These are phyloP conservation scores for Turritopsis dohrnii DNA, from an alignment of 30 jellyfish, hydroid and myxozoan genomes.

Conservation along the genomic window DNA sequence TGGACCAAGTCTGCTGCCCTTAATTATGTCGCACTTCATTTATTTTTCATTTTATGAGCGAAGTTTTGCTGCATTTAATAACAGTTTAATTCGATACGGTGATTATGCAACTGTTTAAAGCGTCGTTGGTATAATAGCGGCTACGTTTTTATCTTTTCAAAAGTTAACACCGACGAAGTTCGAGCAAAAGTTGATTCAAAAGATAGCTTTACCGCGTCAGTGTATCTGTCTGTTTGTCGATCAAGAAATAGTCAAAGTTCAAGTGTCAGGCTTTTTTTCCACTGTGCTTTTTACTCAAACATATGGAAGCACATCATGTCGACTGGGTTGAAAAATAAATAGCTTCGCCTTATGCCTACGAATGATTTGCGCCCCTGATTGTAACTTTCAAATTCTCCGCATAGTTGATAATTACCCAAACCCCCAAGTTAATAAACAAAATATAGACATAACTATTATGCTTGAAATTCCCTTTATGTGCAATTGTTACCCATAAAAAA, in stretches of 20 bases:
- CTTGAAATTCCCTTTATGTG: no score
- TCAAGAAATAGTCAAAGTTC: not conserved
- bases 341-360: not conserved
- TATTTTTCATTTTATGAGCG: not conserved
- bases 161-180: not conserved
- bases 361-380: not conserved
- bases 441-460: no score
- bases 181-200: not conserved
- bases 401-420: not conserved
- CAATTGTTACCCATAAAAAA: no score
- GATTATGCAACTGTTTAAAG: not conserved
- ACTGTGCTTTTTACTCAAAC: not conserved
- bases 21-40: not conserved
- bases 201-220: not conserved
- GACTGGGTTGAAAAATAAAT: not conserved
- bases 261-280: not conserved
- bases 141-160: not conserved
- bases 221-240: not conserved
- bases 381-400: not conserved
- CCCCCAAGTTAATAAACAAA: no score
- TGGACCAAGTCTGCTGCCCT: not conserved
- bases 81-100: not conserved
- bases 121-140: not conserved
- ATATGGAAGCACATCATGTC: not conserved
- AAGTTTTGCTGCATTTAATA: not conserved